Base-by-base conservation (phyloP, 2,113 vertebrate genomes). In the Erythrocebus patas region DNA sequence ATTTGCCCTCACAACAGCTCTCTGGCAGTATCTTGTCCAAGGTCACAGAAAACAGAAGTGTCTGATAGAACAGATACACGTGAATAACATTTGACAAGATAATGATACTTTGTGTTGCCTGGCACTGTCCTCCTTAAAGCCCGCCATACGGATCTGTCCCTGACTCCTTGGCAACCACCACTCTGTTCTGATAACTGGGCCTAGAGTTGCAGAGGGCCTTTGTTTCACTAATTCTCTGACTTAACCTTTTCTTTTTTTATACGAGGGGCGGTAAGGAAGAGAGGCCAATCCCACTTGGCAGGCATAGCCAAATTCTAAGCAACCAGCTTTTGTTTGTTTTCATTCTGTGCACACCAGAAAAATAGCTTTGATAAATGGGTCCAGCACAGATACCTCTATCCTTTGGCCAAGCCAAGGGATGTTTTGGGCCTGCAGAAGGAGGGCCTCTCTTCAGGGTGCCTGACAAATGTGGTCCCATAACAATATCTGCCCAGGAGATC, bases 31-130 rank as follows among this genome's bases (percentile, higher is more conserved):
- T 92, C 68, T 89, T 72, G 61, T 82, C 95, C 90, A 86, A 96
- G 96, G 96, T 97, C 93, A 40, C 68, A 75, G 88, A 76, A 95
- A 83, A 70, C 66, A 92, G 82, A 94, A 89, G 55, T 78, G 85
- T 94, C 89, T 93, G 73, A 88, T 73, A 82, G 82, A 83, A 89
- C 40, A 96, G 95, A 97, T 91, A 93, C 78, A 43, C 85, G 57
- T 66, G 88, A 90, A 76, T 80, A 95, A 81, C 94, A 72, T 89
- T 82, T 97, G 92, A 97, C 59, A 86, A 95, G 86, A 96, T 89
- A 97, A 96, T 86, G 76, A 97, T 32, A 68, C 94, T 92, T 45
- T 79, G 85, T 93, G 91, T 48, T 43, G 38, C 88, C 82, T 89
- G 95, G 93, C 90, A 95, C 92, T 64, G 23, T 84, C 90, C 72